Evolutionary conservation across 2,888 invertebrate species (phyloP).

Genomic region (Agrypnus murinus): DNA sequence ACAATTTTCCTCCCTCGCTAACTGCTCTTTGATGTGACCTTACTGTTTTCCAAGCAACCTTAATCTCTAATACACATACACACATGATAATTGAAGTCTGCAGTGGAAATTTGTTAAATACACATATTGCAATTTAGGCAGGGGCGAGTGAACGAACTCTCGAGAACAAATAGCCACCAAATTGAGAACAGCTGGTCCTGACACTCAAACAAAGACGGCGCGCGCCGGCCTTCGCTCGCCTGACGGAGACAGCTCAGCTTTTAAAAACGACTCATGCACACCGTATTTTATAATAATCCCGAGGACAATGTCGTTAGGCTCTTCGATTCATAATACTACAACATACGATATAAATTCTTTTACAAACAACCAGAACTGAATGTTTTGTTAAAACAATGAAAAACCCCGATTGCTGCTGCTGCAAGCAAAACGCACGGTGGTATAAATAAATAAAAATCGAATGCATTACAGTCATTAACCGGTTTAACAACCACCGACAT

Average conservation of each 20-base stretch:
- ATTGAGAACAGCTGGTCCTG: slow-evolving; percentile 72
- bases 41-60: slow-evolving; percentile 34
- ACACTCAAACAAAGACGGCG: slow-evolving; percentile 72
- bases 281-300: slow-evolving; percentile 47
- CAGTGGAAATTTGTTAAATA: slow-evolving; percentile 60
- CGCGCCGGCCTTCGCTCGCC: slow-evolving; percentile 70
- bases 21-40: neutral
- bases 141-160: slow-evolving; percentile 54
- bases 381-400: slow-evolving; percentile 27
- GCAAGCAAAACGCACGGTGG: slow-evolving; percentile 13
- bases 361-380: slow-evolving; percentile 16
- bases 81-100: slow-evolving; percentile 55
- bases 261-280: slow-evolving; percentile 48
- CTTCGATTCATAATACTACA: slow-evolving; percentile 40
- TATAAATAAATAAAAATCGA: slow-evolving; percentile 45
- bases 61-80: slow-evolving; percentile 39
- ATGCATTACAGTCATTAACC: slow-evolving; percentile 50
- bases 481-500: slow-evolving; percentile 49
- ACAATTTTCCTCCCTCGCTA: too few relatives aligned
- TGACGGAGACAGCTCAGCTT: slow-evolving; percentile 66
- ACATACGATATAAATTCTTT: slow-evolving; percentile 25
- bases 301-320: slow-evolving; percentile 40
- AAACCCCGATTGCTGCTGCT: slow-evolving; percentile 15
- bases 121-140: slow-evolving; percentile 60
- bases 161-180: slow-evolving; percentile 68